Evolutionary conservation across 2,888 invertebrate species (phyloP).

Genomic region (Protophormia terraenovae): DNA sequence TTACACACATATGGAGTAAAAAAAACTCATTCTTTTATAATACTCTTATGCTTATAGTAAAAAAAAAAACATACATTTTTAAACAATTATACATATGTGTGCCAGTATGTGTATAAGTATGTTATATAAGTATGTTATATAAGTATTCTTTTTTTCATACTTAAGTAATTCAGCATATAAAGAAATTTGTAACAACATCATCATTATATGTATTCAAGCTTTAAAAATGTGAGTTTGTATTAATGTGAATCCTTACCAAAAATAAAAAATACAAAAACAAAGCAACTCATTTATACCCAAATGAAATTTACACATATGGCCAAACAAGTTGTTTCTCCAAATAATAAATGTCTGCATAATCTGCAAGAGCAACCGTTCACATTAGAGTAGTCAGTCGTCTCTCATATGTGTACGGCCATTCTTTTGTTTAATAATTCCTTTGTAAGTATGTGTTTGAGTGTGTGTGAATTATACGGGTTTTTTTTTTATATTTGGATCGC

Average conservation of each 20-base stretch:
- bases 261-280: background rate
- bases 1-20: background rate
- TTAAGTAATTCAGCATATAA: background rate
- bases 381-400: background rate
- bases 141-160: conserved; percentile 6
- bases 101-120: background rate
- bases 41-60: background rate
- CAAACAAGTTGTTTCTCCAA: conserved; percentile 60
- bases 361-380: conserved; percentile 8
- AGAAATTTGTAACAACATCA: conserved; percentile 51
- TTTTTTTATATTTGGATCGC: conserved; percentile 8
- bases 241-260: conserved; percentile 30
- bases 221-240: conserved; percentile 17
- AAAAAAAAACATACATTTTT: background rate
- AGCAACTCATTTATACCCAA: background rate
- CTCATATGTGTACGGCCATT: background rate
- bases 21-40: background rate
- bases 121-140: background rate
- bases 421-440: background rate
- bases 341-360: conserved; percentile 62
- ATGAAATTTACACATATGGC: conserved; percentile 52
- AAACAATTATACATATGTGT: background rate
- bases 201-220: conserved; percentile 20
- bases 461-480: background rate
- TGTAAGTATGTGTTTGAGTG: background rate